A percentile compares a stretch with the other conserved stretches of the same genome.
Conservation (phyloP, 2,113 vertebrate species). For the Morone chrysops region DNA sequence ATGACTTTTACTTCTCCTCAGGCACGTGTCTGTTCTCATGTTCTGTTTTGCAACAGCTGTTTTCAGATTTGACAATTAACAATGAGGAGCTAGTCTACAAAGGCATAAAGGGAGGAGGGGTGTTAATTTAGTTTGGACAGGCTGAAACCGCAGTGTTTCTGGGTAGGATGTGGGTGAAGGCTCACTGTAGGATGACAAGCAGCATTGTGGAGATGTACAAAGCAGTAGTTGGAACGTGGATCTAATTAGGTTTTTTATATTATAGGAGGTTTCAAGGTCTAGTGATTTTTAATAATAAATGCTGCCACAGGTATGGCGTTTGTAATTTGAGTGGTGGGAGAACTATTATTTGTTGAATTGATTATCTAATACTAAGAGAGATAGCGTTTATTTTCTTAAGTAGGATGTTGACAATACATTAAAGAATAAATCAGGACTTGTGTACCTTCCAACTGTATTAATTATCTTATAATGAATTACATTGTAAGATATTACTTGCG, state of each 20-base stretch:
- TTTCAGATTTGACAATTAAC: constrained; percentile 28
- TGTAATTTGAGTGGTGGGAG: constrained; percentile 9
- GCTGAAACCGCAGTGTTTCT: background rate
- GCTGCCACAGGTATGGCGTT: background rate
- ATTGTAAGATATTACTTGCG: background rate
- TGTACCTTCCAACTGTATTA: background rate
- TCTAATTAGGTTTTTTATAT: constrained; percentile 10
- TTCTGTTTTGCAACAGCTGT: constrained; percentile 12
- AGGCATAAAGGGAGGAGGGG: background rate
- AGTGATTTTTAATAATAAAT: constrained; percentile 15
- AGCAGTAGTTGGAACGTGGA: background rate
- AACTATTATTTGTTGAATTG: background rate
- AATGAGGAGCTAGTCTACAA: background rate
- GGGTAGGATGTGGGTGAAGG: background rate
- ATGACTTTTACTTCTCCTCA: constrained; percentile 3
- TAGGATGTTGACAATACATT: background rate
- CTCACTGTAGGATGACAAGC: background rate
- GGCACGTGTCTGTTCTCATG: constrained; percentile 9
- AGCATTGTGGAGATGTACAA: constrained; percentile 18
- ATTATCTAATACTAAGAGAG: background rate
- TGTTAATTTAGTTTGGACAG: constrained; percentile 35
- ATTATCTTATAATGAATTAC: background rate
- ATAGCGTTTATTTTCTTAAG: background rate
- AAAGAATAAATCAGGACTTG: background rate
- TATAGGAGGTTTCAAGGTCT: background rate